Base-by-base conservation (phyloP, 2,113 vertebrate species). In the Hydrolagus affinis region DNA sequence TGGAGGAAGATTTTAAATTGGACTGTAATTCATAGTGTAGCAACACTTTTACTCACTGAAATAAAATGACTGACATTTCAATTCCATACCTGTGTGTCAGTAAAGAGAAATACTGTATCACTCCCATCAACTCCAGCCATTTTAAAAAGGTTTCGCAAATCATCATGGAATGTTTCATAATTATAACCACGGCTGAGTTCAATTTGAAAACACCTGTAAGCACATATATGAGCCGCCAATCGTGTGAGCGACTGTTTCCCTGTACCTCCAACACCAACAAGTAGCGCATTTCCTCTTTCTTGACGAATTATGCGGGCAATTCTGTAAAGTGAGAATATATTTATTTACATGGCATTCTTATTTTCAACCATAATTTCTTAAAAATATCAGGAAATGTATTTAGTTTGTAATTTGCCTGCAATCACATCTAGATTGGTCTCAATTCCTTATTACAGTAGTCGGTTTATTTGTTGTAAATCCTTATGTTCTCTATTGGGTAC, bases 101-200 rank as follows among this genome's bases (percentile, higher is more conserved):
- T 96, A 89, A 97, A 97, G 75, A 97, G 95, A 87, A 97, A 96
- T 86, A 96, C 95, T 90, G 94, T 95, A 86, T 96, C 90, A 86
- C 90, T 93, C 80, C 93, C 94, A 28, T 96, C 93, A 4, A 96
- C 88, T 0, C 95, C 95, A 15, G 95, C 95, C 94, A 96, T 92
- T 90, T 90, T 96, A 88, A 92, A 96, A 2, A 97, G 89, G 85
- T 91, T 94, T 64, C 95, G 93, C 85, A 97, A 89, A 89, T 97
- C 96, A 8, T 97, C 96, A 0, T 95, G 95, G 85, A 96, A 97
- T 86, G 88, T 92, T 1, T 95, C 94, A 32, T 96, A 95, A 90
- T 91, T 94, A 86, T 97, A 96, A 11, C 95, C 95, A 14, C 94
- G 91, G 87, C 91, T 95, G 28, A 96, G 90, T 85, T 97, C 94